Conservation (phyloP, 2,797 vertebrate species). For the Oryzias sinensis region DNA sequence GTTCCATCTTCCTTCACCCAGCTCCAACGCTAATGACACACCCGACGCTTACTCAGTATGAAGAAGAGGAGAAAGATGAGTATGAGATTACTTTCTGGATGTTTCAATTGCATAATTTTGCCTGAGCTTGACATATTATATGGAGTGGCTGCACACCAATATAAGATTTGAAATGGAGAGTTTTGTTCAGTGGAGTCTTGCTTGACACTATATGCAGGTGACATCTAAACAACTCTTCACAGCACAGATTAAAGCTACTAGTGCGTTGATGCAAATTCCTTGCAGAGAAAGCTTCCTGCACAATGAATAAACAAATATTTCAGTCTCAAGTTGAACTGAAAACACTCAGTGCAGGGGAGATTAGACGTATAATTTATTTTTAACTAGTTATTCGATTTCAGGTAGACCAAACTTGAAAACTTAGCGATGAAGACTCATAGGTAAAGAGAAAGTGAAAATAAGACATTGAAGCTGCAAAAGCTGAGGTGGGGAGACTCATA, state of each 20-base stretch:
- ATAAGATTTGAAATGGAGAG: constrained; percentile 13
- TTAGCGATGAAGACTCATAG: constrained; percentile 15
- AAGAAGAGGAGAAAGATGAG: neutral
- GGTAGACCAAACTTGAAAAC: constrained; percentile 16
- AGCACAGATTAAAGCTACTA: neutral
- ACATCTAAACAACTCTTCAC: constrained; percentile 7
- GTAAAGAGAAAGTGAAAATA: constrained; percentile 14
- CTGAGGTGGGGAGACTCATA: constrained; percentile 11
- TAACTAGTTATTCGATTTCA: constrained; percentile 22
- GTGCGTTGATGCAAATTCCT: constrained; percentile 2
- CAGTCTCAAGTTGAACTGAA: constrained; percentile 10
- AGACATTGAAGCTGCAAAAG: constrained; percentile 12
- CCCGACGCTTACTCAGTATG: neutral
- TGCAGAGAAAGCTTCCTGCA: constrained; percentile 1
- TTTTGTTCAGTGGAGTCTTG: constrained; percentile 11
- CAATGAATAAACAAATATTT: constrained; percentile 24
- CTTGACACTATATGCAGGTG: too few relatives aligned
- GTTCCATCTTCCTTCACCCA: neutral
- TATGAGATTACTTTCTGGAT: constrained; percentile 7
- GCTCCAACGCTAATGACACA: neutral
- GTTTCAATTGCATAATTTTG: constrained; percentile 17
- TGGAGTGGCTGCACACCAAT: constrained; percentile 14
- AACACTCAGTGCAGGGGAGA: constrained; percentile 14
- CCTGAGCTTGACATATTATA: constrained; percentile 9
- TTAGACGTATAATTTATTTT: constrained; percentile 24